Evolutionary conservation across 2,113 vertebrate species (phyloP).

Genomic region (Sakesphorus luctuosus): DNA sequence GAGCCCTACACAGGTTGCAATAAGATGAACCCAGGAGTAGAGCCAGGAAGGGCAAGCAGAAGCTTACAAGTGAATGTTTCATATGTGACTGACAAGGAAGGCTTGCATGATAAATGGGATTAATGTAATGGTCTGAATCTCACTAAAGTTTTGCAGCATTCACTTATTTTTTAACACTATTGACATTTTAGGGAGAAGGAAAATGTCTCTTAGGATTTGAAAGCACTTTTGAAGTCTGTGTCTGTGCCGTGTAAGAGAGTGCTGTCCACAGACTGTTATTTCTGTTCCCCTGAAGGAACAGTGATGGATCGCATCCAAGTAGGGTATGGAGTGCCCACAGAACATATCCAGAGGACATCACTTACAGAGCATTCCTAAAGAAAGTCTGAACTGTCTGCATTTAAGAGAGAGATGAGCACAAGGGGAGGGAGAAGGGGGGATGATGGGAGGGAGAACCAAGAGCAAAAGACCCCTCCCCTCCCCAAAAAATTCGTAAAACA

Average conservation of each 20-base stretch:
- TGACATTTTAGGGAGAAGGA: neutral
- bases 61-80: neutral
- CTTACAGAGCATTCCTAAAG: neutral
- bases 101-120: neutral
- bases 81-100: neutral
- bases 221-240: neutral
- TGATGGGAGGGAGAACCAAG: neutral
- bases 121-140: neutral
- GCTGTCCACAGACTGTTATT: neutral
- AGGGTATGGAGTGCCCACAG: neutral
- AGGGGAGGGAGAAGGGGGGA: fast-evolving
- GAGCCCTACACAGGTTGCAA: conserved; percentile 59
- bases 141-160: neutral
- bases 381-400: neutral
- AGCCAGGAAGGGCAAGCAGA: conserved; percentile 45
- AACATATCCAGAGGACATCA: neutral
- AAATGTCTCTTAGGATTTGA: neutral
- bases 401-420: neutral
- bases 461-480: fast-evolving
- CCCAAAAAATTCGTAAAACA: neutral
- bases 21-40: conserved; percentile 44
- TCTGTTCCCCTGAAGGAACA: neutral
- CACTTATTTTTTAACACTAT: neutral
- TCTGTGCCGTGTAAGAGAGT: neutral
- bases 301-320: neutral